Base-by-base conservation (phyloP, 2,113 vertebrate species). In the Climacteris rufus region DNA sequence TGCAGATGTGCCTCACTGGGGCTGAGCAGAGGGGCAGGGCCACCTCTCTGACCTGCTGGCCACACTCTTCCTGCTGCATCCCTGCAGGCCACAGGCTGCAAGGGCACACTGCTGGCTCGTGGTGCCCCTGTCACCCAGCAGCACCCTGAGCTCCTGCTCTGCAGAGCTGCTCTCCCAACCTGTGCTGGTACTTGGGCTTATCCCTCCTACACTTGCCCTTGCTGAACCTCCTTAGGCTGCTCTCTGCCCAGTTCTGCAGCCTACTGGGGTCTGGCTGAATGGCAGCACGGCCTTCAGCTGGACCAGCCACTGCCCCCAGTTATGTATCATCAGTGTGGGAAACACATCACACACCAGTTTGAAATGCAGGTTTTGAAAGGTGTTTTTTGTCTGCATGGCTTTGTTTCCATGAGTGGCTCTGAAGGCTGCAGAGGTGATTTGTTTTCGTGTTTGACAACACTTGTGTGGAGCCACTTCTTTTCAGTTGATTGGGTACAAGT, bases 61-160 rank as follows among this genome's bases (percentile, higher is more conserved):
- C 44, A 31, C 13, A 0, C 70, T n/a, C 23, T 15, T 27, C 52
- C 60, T 2, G 0, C 2, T 1, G 15, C 24, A 13, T 1, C 50
- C 60, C 35, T 11, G n/a, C 50, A 24, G 35, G 5, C 20, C 35
- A 7, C 0, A n/a, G 53, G 42, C 11, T 25, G 22, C 61, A 61
- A 44, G 83, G 63, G 6, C 71, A 42, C 71, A 1, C 59, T 54
- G 40, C 68, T 63, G 68, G 39, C 57, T 37, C 53, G 1, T 10
- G 44, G 40, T 4, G 66, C 30, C 1, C 39, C 53, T 31, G 57
- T 19, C 52, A 50, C 60, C 31, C 71, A 12, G 3, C 60, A 50
- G 24, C 1, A 13, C 25, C n/a, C 60, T 1, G 1, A 10, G 52
- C 25, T 35, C 21, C 25, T 13, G 19, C 44, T 50, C 25, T 52